phyloP scores from a whole-genome alignment of 2,113 vertebrate species.

The Lepisosteus osseus region DNA sequence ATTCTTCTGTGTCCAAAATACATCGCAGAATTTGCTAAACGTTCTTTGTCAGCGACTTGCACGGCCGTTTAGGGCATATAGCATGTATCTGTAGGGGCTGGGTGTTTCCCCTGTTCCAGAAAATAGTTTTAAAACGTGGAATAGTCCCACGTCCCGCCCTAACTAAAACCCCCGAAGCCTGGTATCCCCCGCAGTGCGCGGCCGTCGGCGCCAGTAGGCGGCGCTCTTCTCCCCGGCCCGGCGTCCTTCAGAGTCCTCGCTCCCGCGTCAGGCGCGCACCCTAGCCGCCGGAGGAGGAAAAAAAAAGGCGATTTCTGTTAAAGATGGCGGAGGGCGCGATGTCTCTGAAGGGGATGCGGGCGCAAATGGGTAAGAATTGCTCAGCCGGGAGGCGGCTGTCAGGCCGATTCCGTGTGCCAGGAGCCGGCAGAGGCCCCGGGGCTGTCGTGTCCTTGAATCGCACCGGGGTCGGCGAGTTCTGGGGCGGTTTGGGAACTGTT shows the following conservation, averaged over 20 bases:
- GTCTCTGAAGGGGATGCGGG: slow-evolving; percentile 70
- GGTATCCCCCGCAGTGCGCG: too few species aligned
- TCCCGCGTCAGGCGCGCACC: slow-evolving; percentile 50
- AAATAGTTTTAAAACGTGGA: too few species aligned
- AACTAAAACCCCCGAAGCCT: too few species aligned
- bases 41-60: too few species aligned
- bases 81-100: too few species aligned
- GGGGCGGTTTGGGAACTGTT: not conserved
- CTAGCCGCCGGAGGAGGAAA: slow-evolving; percentile 32
- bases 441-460: not conserved
- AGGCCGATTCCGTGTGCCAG: not conserved
- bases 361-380: slow-evolving; percentile 66
- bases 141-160: too few species aligned
- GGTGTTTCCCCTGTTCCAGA: too few species aligned
- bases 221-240: not conserved
- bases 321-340: slow-evolving; percentile 74
- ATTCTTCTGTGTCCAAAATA: too few species aligned
- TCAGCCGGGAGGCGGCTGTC: not conserved
- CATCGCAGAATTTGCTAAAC: too few species aligned
- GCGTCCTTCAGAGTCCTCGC: slow-evolving; percentile 46
- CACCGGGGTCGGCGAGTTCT: not conserved
- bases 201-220: slow-evolving; percentile 26
- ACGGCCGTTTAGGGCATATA: too few species aligned
- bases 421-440: not conserved
- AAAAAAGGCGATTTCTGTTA: slow-evolving; percentile 54